phyloP scores from a whole-genome alignment of 2,113 vertebrate genomes.

The Sturnira hondurensis region DNA sequence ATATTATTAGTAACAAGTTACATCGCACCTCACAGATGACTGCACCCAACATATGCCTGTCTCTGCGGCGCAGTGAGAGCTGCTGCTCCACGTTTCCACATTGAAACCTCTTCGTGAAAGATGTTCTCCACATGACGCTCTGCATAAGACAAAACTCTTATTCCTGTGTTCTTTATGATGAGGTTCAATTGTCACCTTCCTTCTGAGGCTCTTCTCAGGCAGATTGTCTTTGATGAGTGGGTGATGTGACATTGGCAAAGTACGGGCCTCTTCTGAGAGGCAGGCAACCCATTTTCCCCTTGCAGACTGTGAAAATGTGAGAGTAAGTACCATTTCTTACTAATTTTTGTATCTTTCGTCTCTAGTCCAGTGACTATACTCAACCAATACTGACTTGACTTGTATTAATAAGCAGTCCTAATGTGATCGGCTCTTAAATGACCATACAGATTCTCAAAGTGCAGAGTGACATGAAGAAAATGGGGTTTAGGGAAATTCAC shows the following conservation, averaged over 20 bases:
- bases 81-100: neutral
- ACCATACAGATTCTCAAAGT: neutral
- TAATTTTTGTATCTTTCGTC: neutral
- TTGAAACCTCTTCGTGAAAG: neutral
- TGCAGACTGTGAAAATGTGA: neutral
- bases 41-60: neutral
- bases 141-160: neutral
- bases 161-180: neutral
- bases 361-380: neutral
- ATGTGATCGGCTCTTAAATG: neutral
- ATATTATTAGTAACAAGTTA: neutral
- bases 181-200: neutral
- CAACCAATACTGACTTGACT: neutral
- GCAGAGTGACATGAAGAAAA: neutral
- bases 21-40: neutral
- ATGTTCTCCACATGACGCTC: neutral
- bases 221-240: neutral
- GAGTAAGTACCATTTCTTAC: neutral
- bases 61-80: neutral
- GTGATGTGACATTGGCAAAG: neutral
- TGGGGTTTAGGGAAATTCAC: neutral
- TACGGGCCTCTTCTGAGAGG: neutral
- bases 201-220: neutral
- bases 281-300: neutral
- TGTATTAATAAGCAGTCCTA: neutral